A percentile compares a stretch with the other conserved stretches of the same genome.
Evolutionary conservation across 2,797 vertebrate species (phyloP).

Genomic region (Tokudaia muenninki): DNA sequence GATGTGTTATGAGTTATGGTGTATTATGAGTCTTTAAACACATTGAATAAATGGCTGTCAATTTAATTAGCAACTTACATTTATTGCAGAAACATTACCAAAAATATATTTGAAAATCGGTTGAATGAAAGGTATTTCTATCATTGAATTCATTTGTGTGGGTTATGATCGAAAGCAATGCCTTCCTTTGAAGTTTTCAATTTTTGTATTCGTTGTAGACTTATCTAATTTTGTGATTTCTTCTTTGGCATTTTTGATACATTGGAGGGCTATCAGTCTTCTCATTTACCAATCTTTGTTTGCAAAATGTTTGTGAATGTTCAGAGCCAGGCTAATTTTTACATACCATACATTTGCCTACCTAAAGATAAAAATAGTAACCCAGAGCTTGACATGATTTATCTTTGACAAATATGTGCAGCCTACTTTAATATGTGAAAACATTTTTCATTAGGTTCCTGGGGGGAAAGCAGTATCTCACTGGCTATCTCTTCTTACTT

Average conservation of each 20-base stretch:
- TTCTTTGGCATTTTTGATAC: slow-evolving; percentile 59
- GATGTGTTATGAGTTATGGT: not conserved
- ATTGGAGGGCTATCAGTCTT: slow-evolving; percentile 56
- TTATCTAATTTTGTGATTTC: slow-evolving; percentile 67
- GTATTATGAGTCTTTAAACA: not conserved
- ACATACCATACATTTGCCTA: slow-evolving; percentile 51
- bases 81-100: slow-evolving; percentile 54
- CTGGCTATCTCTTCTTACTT: slow-evolving; percentile 50
- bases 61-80: slow-evolving; percentile 60
- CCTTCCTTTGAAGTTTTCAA: slow-evolving; percentile 57
- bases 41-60: slow-evolving; percentile 49
- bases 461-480: slow-evolving; percentile 51
- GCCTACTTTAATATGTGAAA: slow-evolving; percentile 74
- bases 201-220: slow-evolving; percentile 54
- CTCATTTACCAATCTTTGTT: slow-evolving; percentile 68
- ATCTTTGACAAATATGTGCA: slow-evolving; percentile 77
- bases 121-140: slow-evolving; percentile 41
- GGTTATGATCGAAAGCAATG: slow-evolving; percentile 28
- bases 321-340: slow-evolving; percentile 76
- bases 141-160: slow-evolving; percentile 34
- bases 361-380: slow-evolving; percentile 75
- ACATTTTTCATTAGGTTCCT: slow-evolving; percentile 74
- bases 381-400: slow-evolving; percentile 70
- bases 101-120: slow-evolving; percentile 64
- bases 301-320: slow-evolving; percentile 62